These are phyloP conservation scores for Rattus rattus DNA, from an alignment of 2,113 vertebrate species.

Conservation along the genomic window DNA sequence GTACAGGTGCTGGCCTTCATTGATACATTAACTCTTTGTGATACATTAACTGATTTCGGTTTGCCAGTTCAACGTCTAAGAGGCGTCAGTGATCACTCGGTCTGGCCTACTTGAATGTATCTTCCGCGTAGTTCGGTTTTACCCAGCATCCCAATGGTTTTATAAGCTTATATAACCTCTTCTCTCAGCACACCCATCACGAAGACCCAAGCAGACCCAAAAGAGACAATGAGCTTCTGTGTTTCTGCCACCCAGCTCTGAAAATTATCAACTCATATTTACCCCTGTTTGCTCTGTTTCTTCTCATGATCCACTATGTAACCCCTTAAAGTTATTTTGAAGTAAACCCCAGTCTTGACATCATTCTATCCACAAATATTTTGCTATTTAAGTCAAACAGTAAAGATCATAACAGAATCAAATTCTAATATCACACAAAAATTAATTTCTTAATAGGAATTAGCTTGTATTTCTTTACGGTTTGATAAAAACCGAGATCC, in stretches of 20 bases:
- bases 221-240: not conserved
- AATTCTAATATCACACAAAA: not conserved
- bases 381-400: conserved; percentile 32
- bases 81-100: not conserved
- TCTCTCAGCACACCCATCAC: not conserved
- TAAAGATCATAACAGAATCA: conserved; percentile 33
- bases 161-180: not conserved
- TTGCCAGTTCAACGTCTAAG: not conserved
- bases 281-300: not conserved
- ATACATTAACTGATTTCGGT: not conserved
- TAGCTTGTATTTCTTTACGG: conserved; percentile 48
- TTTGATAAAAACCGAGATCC: conserved; percentile 43
- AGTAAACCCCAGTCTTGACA: conserved; percentile 8
- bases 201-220: not conserved
- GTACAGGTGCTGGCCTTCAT: not conserved
- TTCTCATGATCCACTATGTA: not conserved
- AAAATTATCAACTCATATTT: not conserved
- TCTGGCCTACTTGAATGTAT: not conserved
- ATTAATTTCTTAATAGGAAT: conserved; percentile 39
- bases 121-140: conserved; percentile 2
- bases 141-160: not conserved
- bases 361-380: conserved; percentile 36
- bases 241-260: not conserved
- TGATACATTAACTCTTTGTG: not conserved
- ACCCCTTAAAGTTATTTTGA: not conserved